Evolutionary conservation across 2,113 vertebrate species (phyloP).

Genomic region (Ramphastos sulfuratus): DNA sequence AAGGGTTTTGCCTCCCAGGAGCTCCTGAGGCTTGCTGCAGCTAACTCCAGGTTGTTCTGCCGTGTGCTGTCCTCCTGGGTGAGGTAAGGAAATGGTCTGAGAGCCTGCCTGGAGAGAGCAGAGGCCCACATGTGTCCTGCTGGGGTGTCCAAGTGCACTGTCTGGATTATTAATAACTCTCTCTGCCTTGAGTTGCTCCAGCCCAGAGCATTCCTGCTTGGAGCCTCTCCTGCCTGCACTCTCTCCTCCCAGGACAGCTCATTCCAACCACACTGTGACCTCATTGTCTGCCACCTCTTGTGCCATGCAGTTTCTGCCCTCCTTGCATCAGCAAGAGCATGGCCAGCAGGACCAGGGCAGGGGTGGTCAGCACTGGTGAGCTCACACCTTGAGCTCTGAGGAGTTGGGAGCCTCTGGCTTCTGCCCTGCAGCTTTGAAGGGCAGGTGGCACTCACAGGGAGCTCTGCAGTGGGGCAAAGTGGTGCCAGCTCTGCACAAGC

Average conservation of each 20-base stretch:
- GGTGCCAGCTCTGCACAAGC: no score
- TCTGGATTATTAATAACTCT: background rate
- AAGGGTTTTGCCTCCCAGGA: background rate
- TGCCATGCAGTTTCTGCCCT: background rate
- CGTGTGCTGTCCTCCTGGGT: background rate
- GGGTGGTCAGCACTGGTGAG: background rate
- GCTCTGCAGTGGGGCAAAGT: background rate
- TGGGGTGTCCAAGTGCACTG: no score
- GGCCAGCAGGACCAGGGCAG: background rate
- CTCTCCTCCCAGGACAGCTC: background rate
- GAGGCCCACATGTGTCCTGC: no score
- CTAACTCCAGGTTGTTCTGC: no score
- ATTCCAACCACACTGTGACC: background rate
- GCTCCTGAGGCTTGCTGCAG: background rate
- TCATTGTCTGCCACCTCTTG: background rate
- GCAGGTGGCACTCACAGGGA: background rate
- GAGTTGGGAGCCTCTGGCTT: background rate
- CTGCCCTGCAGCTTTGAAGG: background rate
- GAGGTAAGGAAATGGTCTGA: background rate
- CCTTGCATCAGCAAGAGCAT: background rate
- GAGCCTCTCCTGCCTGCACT: background rate
- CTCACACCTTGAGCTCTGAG: background rate
- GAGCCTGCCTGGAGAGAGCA: background rate
- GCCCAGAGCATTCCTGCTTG: background rate
- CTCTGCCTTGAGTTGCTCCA: background rate